phyloP scores from a whole-genome alignment of 2,797 vertebrate species.

The Betta splendens region DNA sequence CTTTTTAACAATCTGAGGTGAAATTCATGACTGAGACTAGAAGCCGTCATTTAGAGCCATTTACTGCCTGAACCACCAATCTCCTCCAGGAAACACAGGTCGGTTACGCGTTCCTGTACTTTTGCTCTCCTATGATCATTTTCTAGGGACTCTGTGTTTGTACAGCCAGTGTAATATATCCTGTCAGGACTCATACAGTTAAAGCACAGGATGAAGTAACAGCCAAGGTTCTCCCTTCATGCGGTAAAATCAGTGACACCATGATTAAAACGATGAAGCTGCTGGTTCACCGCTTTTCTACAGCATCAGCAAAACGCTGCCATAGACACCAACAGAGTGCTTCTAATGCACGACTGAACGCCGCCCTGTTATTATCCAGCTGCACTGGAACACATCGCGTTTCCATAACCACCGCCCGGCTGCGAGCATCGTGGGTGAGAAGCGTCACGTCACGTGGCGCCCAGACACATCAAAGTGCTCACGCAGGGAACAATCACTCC shows the following conservation, averaged over 20 bases:
- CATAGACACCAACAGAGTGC: too few species aligned
- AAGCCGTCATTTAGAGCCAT: too few species aligned
- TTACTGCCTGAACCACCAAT: too few species aligned
- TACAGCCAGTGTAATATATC: not conserved
- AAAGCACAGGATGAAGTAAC: not conserved
- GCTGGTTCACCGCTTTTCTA: slow-evolving; percentile 3
- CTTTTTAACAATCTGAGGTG: too few species aligned
- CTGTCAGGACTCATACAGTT: not conserved
- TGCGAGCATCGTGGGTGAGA: not conserved
- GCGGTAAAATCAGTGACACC: slow-evolving; percentile 1
- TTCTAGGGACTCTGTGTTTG: too few species aligned
- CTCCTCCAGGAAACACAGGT: too few species aligned
- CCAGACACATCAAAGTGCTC: slow-evolving; percentile 10
- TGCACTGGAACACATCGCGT: slow-evolving; percentile 8
- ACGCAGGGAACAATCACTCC: not conserved
- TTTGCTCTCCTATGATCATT: too few species aligned
- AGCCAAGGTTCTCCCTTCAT: not conserved
- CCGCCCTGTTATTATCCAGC: slow-evolving; percentile 1
- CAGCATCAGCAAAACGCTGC: slow-evolving; percentile 18
- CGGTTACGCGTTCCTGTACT: too few species aligned
- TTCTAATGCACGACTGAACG: too few species aligned
- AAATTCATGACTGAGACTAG: too few species aligned
- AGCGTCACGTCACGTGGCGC: not conserved
- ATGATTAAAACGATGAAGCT: slow-evolving; percentile 1
- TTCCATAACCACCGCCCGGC: slow-evolving; percentile 6